These are phyloP conservation scores for Barypeithes pellucidus DNA, from an alignment of 2,888 invertebrate genomes.

Conservation along the genomic window DNA sequence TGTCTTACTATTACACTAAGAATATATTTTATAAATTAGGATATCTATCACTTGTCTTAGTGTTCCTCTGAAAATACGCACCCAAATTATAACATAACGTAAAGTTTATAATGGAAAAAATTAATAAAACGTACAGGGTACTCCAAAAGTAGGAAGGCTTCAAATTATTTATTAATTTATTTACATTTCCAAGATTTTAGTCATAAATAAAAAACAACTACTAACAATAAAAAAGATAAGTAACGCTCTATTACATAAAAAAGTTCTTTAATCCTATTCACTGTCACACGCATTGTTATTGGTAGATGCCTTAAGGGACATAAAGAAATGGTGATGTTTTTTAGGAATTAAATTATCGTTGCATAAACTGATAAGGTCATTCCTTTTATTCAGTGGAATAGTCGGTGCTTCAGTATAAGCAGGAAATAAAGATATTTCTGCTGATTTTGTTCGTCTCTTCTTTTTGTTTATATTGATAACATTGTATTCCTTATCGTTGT, in stretches of 20 bases:
- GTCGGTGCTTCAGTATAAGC: background rate
- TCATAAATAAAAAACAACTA: too few relatives aligned
- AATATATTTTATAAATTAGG: too few relatives aligned
- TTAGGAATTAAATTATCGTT: constrained; percentile 1
- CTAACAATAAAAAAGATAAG: too few relatives aligned
- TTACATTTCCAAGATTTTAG: too few relatives aligned
- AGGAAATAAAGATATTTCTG: background rate
- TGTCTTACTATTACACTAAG: too few relatives aligned
- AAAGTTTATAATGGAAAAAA: too few relatives aligned
- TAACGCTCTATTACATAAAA: background rate
- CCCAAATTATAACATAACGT: too few relatives aligned
- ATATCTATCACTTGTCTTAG: too few relatives aligned
- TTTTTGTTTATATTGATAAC: background rate
- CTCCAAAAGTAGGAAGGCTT: too few relatives aligned
- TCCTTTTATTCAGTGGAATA: background rate
- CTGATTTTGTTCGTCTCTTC: background rate
- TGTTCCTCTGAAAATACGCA: too few relatives aligned
- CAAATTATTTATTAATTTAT: too few relatives aligned
- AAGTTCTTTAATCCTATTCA: background rate
- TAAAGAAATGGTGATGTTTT: background rate
- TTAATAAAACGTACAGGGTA: too few relatives aligned
- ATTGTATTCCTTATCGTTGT: background rate
- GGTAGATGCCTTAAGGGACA: background rate
- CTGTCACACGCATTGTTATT: background rate
- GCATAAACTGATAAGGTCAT: background rate